Conservation (phyloP, 2,888 invertebrate species). For the Artemia sinica region DNA sequence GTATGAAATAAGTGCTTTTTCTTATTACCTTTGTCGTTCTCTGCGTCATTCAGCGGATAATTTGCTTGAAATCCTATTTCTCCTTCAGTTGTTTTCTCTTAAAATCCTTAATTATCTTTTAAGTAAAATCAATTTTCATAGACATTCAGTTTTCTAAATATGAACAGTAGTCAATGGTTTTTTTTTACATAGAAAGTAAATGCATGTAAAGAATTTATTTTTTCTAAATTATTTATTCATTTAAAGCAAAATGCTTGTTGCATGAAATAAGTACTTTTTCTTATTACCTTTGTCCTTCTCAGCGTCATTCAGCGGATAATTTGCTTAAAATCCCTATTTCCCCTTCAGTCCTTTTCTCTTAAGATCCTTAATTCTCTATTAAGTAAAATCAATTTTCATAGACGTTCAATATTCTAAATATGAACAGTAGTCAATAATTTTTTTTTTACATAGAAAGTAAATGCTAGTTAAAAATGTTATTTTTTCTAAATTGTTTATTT, state of each 20-base stretch:
- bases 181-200: too few species aligned
- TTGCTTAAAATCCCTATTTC: neutral
- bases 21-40: conserved; percentile 5
- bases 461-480: too few species aligned
- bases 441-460: too few species aligned
- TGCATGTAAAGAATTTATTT: too few species aligned
- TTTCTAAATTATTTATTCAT: too few species aligned
- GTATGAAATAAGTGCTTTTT: conserved; percentile 30
- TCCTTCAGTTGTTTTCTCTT: neutral
- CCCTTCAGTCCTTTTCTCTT: neutral
- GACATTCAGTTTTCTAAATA: conserved; percentile 63
- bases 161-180: too few species aligned
- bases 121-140: conserved; percentile 42
- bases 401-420: conserved; percentile 63
- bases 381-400: conserved; percentile 42
- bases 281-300: conserved; percentile 10
- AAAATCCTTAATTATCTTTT: conserved; percentile 23
- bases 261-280: too few species aligned
- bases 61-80: neutral
- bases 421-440: too few species aligned
- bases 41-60: neutral
- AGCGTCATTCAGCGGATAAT: neutral
- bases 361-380: conserved; percentile 23
- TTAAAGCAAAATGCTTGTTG: too few species aligned
- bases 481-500: too few species aligned